Conservation (phyloP, 2,797 vertebrate genomes). For the Hipposideros larvatus region DNA sequence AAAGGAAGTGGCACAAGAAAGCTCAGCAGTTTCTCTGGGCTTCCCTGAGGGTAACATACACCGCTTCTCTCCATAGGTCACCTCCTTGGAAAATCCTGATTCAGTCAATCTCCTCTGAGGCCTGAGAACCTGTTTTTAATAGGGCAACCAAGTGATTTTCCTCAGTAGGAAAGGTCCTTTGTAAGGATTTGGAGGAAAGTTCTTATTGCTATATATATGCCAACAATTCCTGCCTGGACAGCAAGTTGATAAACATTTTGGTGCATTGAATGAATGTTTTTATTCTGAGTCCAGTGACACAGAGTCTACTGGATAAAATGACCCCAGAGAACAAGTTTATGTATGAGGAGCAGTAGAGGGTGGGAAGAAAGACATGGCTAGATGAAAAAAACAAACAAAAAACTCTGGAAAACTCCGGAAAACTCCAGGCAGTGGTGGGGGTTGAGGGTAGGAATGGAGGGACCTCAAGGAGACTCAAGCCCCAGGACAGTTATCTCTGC, state of each 20-base stretch:
- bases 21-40: background rate
- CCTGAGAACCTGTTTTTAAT: background rate
- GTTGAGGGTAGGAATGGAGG: background rate
- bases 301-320: background rate
- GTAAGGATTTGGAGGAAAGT: background rate
- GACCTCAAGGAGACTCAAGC: conserved; percentile 67
- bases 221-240: background rate
- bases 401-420: conserved; percentile 61
- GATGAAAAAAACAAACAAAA: background rate
- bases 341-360: background rate
- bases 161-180: background rate
- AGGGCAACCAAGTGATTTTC: conserved; percentile 14
- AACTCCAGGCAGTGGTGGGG: conserved; percentile 71
- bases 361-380: background rate
- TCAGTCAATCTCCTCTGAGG: background rate
- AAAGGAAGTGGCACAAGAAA: background rate
- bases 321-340: background rate
- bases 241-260: background rate
- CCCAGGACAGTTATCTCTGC: conserved; percentile 84
- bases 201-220: background rate
- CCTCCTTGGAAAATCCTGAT: background rate
- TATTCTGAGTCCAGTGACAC: background rate
- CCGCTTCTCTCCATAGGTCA: background rate
- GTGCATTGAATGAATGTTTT: background rate
- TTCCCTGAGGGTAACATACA: background rate